These are phyloP conservation scores for Eupithecia inturbata DNA, from an alignment of 2,888 invertebrate genomes.

Conservation along the genomic window DNA sequence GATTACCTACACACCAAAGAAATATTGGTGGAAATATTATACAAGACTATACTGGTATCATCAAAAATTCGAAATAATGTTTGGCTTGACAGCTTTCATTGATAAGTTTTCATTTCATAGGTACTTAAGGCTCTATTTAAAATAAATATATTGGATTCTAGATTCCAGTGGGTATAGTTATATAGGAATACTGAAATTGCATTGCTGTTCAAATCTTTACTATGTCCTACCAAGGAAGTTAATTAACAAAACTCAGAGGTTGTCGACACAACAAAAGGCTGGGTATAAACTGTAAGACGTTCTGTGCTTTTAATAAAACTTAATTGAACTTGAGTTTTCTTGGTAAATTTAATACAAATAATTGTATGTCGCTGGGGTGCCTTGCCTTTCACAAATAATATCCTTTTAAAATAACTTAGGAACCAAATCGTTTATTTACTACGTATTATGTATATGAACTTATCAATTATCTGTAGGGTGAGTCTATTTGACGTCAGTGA, in stretches of 20 bases:
- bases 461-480: too few relatives aligned
- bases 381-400: not conserved
- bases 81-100: too few relatives aligned
- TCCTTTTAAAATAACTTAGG: not conserved
- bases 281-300: constrained; percentile 52
- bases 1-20: too few relatives aligned
- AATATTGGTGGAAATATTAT: too few relatives aligned
- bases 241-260: constrained; percentile 48
- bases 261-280: constrained; percentile 51
- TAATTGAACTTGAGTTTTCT: constrained; percentile 51
- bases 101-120: too few relatives aligned
- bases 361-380: constrained; percentile 4
- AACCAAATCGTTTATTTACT: not conserved
- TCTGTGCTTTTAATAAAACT: constrained; percentile 57
- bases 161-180: not conserved
- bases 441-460: too few relatives aligned
- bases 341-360: constrained; percentile 40
- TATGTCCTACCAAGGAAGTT: constrained; percentile 40
- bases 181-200: not conserved
- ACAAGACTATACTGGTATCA: too few relatives aligned
- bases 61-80: too few relatives aligned
- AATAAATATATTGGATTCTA: not conserved
- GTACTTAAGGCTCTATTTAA: too few relatives aligned
- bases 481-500: too few relatives aligned
- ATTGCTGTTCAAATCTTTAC: constrained; percentile 13